Evolutionary conservation across 2,888 invertebrate species (phyloP).

Genomic region (Tipula confusa): DNA sequence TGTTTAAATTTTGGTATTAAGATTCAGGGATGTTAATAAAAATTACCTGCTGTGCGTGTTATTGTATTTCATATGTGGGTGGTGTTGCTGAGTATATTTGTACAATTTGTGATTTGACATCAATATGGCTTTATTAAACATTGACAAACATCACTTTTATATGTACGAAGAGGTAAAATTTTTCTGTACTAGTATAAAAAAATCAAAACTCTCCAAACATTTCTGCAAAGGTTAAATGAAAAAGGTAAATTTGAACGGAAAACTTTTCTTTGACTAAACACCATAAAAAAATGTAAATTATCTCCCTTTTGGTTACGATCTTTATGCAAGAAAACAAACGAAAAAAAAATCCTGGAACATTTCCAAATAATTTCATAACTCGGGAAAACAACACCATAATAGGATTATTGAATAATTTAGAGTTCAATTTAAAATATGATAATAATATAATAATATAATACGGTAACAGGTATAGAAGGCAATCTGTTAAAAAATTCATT

Average conservation of each 20-base stretch:
- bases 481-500: not conserved
- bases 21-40: not conserved
- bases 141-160: not conserved
- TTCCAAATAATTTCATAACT: not conserved
- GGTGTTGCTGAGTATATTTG: not conserved
- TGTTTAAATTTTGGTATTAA: not conserved
- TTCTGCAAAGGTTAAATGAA: not conserved
- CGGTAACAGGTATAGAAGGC: not conserved
- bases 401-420: slow-evolving; percentile 20
- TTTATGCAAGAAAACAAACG: not conserved
- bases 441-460: not conserved
- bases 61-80: not conserved
- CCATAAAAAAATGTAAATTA: not conserved
- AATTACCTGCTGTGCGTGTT: not conserved
- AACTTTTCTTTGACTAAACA: not conserved
- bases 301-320: not conserved
- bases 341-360: not conserved
- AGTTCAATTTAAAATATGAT: slow-evolving; percentile 1
- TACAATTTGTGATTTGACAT: not conserved
- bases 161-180: not conserved
- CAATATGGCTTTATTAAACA: not conserved
- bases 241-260: not conserved
- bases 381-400: not conserved
- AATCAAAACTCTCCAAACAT: not conserved
- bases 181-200: not conserved